phyloP scores from a whole-genome alignment of 2,888 invertebrate genomes.

The Cenopis cana region DNA sequence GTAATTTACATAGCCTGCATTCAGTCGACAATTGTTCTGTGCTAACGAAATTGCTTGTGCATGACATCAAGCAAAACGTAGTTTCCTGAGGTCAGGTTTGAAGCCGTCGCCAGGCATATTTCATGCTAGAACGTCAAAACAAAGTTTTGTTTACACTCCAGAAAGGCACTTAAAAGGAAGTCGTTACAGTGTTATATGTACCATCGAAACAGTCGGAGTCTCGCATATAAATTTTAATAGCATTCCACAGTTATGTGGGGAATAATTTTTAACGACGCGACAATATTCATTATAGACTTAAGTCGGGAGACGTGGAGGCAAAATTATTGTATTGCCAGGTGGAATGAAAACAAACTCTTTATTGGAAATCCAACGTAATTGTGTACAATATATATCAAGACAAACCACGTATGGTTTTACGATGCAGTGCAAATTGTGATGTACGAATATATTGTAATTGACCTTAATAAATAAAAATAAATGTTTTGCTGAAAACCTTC shows the following conservation, averaged over 20 bases:
- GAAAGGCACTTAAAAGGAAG: constrained; percentile 65
- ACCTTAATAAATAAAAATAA: too few relatives aligned
- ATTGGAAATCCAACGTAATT: too few relatives aligned
- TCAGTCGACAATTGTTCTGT: constrained; percentile 5
- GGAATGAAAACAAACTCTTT: too few relatives aligned
- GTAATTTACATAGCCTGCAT: neutral
- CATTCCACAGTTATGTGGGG: constrained; percentile 65
- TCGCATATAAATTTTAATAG: constrained; percentile 71
- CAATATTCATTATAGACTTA: constrained; percentile 53
- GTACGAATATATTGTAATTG: too few relatives aligned
- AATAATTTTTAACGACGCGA: constrained; percentile 70
- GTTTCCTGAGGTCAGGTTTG: constrained; percentile 11
- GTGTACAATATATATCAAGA: too few relatives aligned
- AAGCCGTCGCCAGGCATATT: constrained; percentile 20
- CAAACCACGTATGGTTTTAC: too few relatives aligned
- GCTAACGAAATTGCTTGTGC: neutral
- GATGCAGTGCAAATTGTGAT: too few relatives aligned
- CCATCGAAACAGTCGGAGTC: constrained; percentile 62
- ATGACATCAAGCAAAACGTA: neutral
- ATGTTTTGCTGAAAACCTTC: too few relatives aligned
- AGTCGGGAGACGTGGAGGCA: neutral
- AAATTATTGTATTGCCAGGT: too few relatives aligned
- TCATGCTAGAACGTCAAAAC: constrained; percentile 40
- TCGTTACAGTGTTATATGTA: constrained; percentile 70
- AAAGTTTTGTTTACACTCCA: constrained; percentile 50